phyloP scores from a whole-genome alignment of 2,888 invertebrate genomes.

The Caradrina kadenii region DNA sequence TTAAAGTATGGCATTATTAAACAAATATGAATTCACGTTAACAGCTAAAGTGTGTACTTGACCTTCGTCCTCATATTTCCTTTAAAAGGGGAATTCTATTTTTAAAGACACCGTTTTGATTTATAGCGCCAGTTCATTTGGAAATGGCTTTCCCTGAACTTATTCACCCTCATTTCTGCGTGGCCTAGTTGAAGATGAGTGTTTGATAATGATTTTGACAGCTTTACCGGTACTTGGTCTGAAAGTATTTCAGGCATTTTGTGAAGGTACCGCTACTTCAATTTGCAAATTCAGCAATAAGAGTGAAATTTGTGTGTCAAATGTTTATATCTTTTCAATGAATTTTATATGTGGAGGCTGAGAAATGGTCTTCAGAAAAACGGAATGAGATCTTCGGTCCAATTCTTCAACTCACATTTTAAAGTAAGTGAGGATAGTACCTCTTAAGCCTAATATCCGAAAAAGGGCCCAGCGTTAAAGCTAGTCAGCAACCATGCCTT shows the following conservation, averaged over 20 bases:
- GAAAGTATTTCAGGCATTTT: conserved; percentile 18
- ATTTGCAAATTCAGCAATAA: not conserved
- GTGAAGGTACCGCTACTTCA: conserved; percentile 6
- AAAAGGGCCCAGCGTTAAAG: too few species aligned
- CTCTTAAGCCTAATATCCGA: too few species aligned
- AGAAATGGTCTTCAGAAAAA: too few species aligned
- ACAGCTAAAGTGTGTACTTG: conserved; percentile 38
- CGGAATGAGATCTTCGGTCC: too few species aligned
- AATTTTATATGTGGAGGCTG: not conserved
- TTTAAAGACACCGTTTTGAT: conserved; percentile 59
- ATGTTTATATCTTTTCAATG: not conserved
- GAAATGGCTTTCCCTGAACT: conserved; percentile 48
- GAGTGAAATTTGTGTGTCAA: conserved; percentile 3
- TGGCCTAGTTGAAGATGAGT: conserved; percentile 45
- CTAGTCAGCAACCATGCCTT: too few species aligned
- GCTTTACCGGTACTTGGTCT: conserved; percentile 32
- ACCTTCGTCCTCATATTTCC: conserved; percentile 34
- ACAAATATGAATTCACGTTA: conserved; percentile 31
- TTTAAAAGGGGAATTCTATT: conserved; percentile 46
- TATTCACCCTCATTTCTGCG: conserved; percentile 46
- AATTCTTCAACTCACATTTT: too few species aligned
- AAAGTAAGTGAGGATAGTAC: too few species aligned
- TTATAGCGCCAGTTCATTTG: conserved; percentile 55
- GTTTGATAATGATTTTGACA: conserved; percentile 51
- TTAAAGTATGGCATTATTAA: conserved; percentile 4